Base-by-base conservation (phyloP, 2,888 invertebrate genomes). In the Punctoribates punctum region DNA sequence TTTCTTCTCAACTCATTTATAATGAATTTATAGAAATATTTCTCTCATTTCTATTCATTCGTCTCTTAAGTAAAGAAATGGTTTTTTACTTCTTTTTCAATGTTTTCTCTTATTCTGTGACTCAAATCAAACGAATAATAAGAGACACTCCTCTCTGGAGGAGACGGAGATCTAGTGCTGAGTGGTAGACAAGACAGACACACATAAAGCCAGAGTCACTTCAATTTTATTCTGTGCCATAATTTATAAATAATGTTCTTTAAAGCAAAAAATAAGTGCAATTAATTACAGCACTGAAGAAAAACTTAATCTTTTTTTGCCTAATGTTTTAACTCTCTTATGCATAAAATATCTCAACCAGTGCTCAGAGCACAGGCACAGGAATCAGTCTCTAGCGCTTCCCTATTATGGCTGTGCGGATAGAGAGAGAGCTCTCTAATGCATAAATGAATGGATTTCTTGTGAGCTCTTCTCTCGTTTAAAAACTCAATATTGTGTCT, bases 161-260 rank as follows among this genome's bases (percentile, higher is more conserved):
- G 23, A 23, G 25, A 57, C 3, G 8, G 20, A 42, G 42, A 42
- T n/a, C n/a, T n/a, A n/a, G 46, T 46, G 11, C 15, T 15, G 46
- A 46, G 46, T 11, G n/a, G n/a, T n/a, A n/a, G 34, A 34, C 34
- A 34, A 34, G 4, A 34, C 4, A 34, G 34, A n/a, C 34, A 34
- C 34, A 34, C 4, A 8, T 8, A 34, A 5, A 34, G 34, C 34
- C 34, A 34, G 34, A 34, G 34, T 34, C 34, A 34, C 34, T 34
- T 34, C 34, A 34, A 3, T 34, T 34, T 34, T 34, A 34, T 34
- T 34, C 34, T 34, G 34, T 34, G 65, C 65, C 65, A 65, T 65
- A 65, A 65, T 65, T 65, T 65, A 65, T 65, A 65, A 65, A 65
- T 65, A 65, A 65, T 65, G 65, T 65, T 65, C 65, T 65, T 34